Conservation (phyloP, 2,888 invertebrate species). For the Syrphus vitripennis region DNA sequence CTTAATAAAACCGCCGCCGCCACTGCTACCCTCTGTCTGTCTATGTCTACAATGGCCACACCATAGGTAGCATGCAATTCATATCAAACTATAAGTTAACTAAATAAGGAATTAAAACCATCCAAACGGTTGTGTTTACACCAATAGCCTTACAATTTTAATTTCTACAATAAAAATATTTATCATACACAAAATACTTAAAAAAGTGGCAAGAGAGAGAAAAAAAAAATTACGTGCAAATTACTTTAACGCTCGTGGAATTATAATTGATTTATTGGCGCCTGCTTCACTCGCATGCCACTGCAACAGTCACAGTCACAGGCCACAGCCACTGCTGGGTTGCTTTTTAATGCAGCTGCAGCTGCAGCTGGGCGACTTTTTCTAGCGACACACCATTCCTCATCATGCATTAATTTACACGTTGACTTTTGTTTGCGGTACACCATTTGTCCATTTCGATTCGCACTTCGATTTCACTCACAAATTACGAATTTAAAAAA, state of each 20-base stretch:
- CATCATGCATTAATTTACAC: slow-evolving; percentile 6
- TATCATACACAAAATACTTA: slow-evolving; percentile 24
- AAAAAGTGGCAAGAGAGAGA: not conserved
- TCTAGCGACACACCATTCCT: not conserved
- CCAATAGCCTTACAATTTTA: slow-evolving; percentile 50
- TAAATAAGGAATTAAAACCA: slow-evolving; percentile 64
- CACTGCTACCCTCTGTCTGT: not conserved
- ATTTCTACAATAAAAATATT: slow-evolving; percentile 57
- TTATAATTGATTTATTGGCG: slow-evolving; percentile 69
- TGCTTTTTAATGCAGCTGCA: not conserved
- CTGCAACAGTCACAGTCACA: not conserved
- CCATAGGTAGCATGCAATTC: slow-evolving; percentile 53
- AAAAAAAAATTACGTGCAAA: slow-evolving; percentile 59
- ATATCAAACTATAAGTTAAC: slow-evolving; percentile 31
- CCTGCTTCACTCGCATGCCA: slow-evolving; percentile 40
- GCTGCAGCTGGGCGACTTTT: slow-evolving; percentile 25
- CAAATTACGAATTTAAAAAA: not conserved
- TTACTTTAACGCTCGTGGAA: slow-evolving; percentile 64
- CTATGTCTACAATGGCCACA: not conserved
- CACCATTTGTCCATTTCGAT: slow-evolving; percentile 36
- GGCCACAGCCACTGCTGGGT: not conserved
- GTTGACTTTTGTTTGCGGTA: slow-evolving; percentile 27
- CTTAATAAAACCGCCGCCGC: not conserved
- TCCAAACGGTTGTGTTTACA: slow-evolving; percentile 65
- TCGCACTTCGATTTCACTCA: slow-evolving; percentile 55